Percentiles rank a stretch among this genome's conserved stretches.
Evolutionary conservation across 2,888 invertebrate genomes (phyloP).

Genomic region (Synergus japonicus): DNA sequence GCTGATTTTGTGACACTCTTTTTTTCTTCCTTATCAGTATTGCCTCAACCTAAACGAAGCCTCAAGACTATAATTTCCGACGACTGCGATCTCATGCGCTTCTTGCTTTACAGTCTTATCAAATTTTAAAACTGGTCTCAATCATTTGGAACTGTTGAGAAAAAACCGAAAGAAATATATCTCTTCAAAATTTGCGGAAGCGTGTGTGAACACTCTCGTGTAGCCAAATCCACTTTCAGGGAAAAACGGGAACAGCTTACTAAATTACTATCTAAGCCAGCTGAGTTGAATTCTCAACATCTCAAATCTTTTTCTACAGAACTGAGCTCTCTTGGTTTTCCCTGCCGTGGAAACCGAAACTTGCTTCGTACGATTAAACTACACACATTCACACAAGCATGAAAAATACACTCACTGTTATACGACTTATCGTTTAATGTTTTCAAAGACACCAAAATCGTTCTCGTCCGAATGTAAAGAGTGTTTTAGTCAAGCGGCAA

Average conservation of each 20-base stretch:
- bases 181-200: constrained; percentile 4
- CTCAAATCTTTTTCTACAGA: not conserved
- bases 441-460: constrained; percentile 30
- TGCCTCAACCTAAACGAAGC: constrained; percentile 29
- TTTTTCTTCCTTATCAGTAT: constrained; percentile 31
- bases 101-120: constrained; percentile 7
- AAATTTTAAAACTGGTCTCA: not conserved
- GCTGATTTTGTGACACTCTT: constrained; percentile 23
- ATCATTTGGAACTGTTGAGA: not conserved
- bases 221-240: not conserved
- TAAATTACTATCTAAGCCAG: not conserved
- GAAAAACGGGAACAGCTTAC: constrained; percentile 19
- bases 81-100: constrained; percentile 21
- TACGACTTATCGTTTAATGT: constrained; percentile 15
- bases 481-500: not conserved
- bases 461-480: constrained; percentile 36
- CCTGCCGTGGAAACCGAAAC: constrained; percentile 8
- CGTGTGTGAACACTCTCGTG: constrained; percentile 5
- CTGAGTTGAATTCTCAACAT: not conserved
- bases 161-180: too few relatives aligned
- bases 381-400: constrained; percentile 12
- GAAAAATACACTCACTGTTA: constrained; percentile 12
- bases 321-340: constrained; percentile 14
- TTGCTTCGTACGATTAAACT: constrained; percentile 28
- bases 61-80: not conserved